A percentile compares a stretch with the other conserved stretches of the same genome.
Evolutionary conservation across 2,113 vertebrate genomes (phyloP).

Genomic region (Bos indicus): DNA sequence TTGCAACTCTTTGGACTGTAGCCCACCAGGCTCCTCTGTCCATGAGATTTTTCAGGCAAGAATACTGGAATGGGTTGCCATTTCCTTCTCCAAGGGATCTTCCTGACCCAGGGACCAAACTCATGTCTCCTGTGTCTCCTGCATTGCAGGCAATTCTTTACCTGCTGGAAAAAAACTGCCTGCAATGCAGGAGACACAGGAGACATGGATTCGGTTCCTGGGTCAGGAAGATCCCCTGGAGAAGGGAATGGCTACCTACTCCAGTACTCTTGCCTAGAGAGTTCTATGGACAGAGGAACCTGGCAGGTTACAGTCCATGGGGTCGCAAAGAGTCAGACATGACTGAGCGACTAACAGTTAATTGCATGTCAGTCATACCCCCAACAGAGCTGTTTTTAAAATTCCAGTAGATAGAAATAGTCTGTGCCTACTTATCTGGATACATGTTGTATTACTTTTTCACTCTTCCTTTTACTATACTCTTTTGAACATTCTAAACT

Average conservation of each 20-base stretch:
- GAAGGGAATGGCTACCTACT: background rate
- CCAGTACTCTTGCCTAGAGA: background rate
- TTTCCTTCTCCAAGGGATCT: background rate
- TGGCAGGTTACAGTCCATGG: rapidly evolving
- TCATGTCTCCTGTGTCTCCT: background rate
- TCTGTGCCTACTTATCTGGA: background rate
- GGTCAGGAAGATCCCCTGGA: background rate
- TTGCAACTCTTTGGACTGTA: background rate
- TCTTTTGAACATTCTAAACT: background rate
- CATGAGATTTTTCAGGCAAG: background rate
- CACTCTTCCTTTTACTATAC: background rate
- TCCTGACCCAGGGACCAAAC: background rate
- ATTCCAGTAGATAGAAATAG: background rate
- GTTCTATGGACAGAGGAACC: background rate
- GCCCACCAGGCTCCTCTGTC: background rate
- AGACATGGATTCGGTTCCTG: background rate
- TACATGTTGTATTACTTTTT: background rate
- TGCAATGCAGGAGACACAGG: background rate
- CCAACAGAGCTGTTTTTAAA: background rate
- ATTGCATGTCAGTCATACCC: background rate
- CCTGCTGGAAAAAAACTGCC: background rate
- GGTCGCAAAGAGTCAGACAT: background rate
- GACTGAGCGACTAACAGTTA: background rate
- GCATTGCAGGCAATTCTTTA: background rate
- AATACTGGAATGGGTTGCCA: background rate